Conservation (phyloP, 2,888 invertebrate species). For the Erannis defoliaria region DNA sequence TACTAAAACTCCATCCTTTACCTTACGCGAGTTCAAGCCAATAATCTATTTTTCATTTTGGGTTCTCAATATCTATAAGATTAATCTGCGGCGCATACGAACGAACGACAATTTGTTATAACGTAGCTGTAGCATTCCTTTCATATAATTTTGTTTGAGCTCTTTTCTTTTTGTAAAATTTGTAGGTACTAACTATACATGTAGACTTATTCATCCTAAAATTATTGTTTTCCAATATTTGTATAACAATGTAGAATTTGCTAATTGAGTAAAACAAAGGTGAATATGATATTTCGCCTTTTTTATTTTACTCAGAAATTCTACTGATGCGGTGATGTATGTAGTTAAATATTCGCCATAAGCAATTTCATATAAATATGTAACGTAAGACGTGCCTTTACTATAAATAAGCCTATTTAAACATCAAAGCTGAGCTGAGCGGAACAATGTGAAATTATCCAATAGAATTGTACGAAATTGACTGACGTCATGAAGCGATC, state of each 20-base stretch:
- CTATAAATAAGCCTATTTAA: conserved; percentile 30
- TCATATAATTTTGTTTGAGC: conserved; percentile 31
- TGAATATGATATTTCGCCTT: conserved; percentile 7
- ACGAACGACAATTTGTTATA: conserved; percentile 43
- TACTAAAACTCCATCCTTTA: too few species aligned
- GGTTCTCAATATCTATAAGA: conserved; percentile 31
- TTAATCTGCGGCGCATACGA: conserved; percentile 41
- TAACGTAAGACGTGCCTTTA: conserved; percentile 62
- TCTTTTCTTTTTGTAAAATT: conserved; percentile 20
- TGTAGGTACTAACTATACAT: conserved; percentile 17
- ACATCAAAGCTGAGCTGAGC: background rate
- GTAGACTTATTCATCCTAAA: background rate
- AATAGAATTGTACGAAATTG: background rate
- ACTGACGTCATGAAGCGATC: background rate
- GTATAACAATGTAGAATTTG: background rate
- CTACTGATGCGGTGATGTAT: background rate
- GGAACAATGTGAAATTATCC: background rate
- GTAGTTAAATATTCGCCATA: conserved; percentile 19
- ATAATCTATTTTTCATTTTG: conserved; percentile 4
- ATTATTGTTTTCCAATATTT: background rate
- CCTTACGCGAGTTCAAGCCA: too few species aligned
- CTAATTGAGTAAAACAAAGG: background rate
- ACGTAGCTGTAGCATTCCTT: conserved; percentile 51
- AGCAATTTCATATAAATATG: conserved; percentile 27
- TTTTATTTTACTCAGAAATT: background rate